Base-by-base conservation (phyloP, 1,140 invertebrate genomes). In the Nomia melanderi region DNA sequence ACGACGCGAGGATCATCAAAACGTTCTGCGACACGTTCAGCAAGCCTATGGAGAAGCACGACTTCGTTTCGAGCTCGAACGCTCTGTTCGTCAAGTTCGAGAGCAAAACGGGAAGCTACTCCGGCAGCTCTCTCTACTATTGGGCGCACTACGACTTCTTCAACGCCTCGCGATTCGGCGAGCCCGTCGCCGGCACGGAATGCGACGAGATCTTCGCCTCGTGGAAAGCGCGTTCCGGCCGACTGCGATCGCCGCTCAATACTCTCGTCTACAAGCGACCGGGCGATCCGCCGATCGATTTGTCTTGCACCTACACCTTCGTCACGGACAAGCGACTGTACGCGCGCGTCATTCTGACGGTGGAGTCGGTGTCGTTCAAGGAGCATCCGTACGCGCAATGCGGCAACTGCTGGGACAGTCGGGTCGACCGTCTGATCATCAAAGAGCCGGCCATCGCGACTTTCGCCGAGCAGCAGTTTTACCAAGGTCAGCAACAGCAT, bases 141-240 rank as follows among this genome's bases (percentile, higher is more conserved):
- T 97, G 97, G 97, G 96, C 96, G 0, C 96, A 97, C 89, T 98
- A 97, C 82, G 97, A 98, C 86, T 98, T 98, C 91, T 98, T 97
- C 91, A 98, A 98, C 88, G 97, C 97, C 74, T 97, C 96, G 0
- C 94, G 95, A 39, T 96, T 96, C 74, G 97, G 97, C 0, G 96
- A 96, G 69, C 95, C 96, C 0, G 95, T 97, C 0, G 93, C 94
- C 0, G 95, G 95, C 29, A 97, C 96, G 0, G 94, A 95, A 11
- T 98, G 97, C 89, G 97, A 98, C 85, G 97, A 98, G 89, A 94
- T 96, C 0, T 97, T 97, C 86, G 94, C 95, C 6, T 96, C 96
- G 0, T 97, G 96, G 96, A 95, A 95, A 78, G 92, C 94, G 59
- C 93, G 94, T 7, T 94, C 94, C 3, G 97, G 97, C 0, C 93